Percentiles rank a stretch among this genome's conserved stretches.
Conservation (phyloP, 2,888 invertebrate species). For the Sepiola atlantica region DNA sequence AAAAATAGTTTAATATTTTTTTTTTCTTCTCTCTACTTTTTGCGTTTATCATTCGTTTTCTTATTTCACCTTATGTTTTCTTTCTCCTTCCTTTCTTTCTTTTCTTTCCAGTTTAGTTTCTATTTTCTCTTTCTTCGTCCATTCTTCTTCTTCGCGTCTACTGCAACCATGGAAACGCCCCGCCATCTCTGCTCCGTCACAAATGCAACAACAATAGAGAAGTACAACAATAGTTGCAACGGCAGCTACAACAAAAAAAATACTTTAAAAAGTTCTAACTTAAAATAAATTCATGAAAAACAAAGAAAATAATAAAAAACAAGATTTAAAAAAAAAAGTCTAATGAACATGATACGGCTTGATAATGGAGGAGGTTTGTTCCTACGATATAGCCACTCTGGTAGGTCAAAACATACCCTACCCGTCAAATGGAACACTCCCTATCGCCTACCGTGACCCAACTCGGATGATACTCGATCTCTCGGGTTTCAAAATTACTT, state of each 20-base stretch:
- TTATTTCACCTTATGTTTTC: background rate
- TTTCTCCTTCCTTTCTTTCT: background rate
- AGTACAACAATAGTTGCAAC: background rate
- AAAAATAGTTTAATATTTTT: too few species aligned
- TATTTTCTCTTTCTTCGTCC: too few species aligned
- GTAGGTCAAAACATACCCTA: background rate
- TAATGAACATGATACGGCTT: background rate
- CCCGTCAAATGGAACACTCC: background rate
- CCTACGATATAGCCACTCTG: background rate
- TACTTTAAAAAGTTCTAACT: background rate
- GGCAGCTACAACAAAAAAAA: background rate
- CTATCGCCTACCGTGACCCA: background rate
- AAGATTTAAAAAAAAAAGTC: background rate
- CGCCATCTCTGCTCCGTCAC: background rate
- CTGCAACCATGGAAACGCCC: too few species aligned
- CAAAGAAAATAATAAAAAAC: background rate
- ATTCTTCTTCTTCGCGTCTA: too few species aligned
- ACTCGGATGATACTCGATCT: conserved; percentile 32
- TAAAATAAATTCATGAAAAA: background rate
- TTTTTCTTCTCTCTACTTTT: background rate
- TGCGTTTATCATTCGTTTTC: background rate
- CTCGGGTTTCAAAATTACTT: background rate
- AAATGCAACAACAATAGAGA: background rate
- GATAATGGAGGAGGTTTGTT: background rate
- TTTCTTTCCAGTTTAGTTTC: background rate